Base-by-base conservation (phyloP, 2,797 vertebrate species). In the Brotula barbata region DNA sequence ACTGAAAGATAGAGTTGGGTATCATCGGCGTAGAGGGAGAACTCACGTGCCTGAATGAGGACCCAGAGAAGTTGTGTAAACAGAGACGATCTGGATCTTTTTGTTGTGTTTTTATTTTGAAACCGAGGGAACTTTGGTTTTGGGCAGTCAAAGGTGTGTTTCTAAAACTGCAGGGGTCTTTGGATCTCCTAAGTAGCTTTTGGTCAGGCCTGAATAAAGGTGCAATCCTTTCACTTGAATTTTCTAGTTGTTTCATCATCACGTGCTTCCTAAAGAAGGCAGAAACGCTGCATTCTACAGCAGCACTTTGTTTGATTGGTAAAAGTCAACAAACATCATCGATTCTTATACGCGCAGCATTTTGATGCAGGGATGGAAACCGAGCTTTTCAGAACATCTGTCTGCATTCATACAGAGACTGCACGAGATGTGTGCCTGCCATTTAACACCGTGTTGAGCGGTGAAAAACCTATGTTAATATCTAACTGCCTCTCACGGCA, bases 401-500 rank as follows among this genome's bases (percentile, higher is more conserved):
- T 77, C 57, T 40, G 53, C 51, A 64, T 74, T 72, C 62, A 75
- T 67, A 77, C 74, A 68, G 61, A 50, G 59, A 71, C 79, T 71
- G 69, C 67, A 70, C 64, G 74, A 78, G 73, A 65, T 43, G 33
- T 25, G 33, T 2, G 36, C 14, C 47, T 55, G 70, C 44, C 63
- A 70, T 77, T 78, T 73, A 72, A 72, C 75, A 72, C 41, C 60
- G 62, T 56, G 68, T 70, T 17, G 56, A 71, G 61, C 40, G 40
- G 11, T 68, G 56, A 69, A n/a, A n/a, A 85, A 67, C 41, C 67
- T 62, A 48, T 74, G 68, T 71, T 81, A 77, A 83, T 85, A 76
- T 76, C 63, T 71, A 72, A 79, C 66, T 49, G 71, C 64, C 82
- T 84, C 64, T 71, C 57, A 75, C 72, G 58, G 83, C 81, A 83